Evolutionary conservation across 1,140 invertebrate genomes (phyloP).

Genomic region (Sarcophaga peregrina): DNA sequence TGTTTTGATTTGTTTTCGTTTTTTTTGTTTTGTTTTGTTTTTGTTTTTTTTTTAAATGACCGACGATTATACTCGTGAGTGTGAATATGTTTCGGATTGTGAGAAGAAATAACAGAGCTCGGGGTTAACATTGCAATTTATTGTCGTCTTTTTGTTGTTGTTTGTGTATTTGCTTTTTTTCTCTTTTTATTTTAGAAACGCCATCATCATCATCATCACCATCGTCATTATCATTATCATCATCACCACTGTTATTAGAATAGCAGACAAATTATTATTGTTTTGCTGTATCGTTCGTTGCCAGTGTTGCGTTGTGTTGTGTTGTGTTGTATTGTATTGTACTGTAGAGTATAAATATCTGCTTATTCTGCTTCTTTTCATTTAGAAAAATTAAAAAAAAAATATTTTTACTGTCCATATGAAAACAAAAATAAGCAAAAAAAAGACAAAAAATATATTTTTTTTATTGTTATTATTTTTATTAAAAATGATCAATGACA

Average conservation of each 20-base stretch:
- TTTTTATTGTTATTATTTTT: too few species aligned
- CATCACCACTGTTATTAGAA: not conserved
- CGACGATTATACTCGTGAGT: not conserved
- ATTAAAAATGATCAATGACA: slow-evolving; percentile 37
- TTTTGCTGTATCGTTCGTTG: too few species aligned
- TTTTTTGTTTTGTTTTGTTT: slow-evolving; percentile 16
- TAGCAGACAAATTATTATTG: not conserved
- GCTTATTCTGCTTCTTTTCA: not conserved
- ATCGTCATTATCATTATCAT: not conserved
- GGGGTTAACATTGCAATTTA: too few species aligned
- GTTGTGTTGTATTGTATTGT: not conserved
- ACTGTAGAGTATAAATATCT: not conserved
- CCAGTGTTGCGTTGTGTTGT: too few species aligned
- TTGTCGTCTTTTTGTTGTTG: too few species aligned
- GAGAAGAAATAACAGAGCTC: too few species aligned
- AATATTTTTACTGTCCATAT: not conserved
- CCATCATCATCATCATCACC: slow-evolving; percentile 1
- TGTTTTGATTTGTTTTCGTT: slow-evolving; percentile 40
- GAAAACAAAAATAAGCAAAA: too few species aligned
- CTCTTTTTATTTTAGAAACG: too few species aligned
- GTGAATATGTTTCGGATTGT: slow-evolving; percentile 2
- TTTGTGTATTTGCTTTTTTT: too few species aligned
- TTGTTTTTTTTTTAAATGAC: not conserved
- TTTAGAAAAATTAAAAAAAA: slow-evolving; percentile 16
- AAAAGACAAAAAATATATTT: too few species aligned